A percentile compares a stretch with the other conserved stretches of the same genome.
These are phyloP conservation scores for Cryptosula pallasiana DNA, from an alignment of 2,888 invertebrate species.

Conservation along the genomic window DNA sequence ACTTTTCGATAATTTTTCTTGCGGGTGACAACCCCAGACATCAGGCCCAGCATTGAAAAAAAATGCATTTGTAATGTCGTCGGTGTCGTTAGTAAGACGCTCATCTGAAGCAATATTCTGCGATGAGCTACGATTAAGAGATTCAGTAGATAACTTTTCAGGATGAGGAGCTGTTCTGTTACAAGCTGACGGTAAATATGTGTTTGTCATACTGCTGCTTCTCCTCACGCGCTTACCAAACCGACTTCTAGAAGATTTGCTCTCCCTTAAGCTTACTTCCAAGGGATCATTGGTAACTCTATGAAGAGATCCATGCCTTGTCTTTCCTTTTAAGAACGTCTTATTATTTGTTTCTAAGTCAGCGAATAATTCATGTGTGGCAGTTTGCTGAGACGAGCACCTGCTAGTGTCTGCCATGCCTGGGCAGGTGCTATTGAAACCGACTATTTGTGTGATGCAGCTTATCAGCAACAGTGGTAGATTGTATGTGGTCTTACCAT, in stretches of 20 bases:
- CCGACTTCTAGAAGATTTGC: neutral
- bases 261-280: neutral
- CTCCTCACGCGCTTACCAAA: neutral
- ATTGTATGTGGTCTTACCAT: too few relatives aligned
- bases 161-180: neutral
- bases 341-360: too few relatives aligned
- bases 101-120: neutral
- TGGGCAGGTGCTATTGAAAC: too few relatives aligned
- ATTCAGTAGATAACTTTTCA: neutral
- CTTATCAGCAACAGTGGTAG: too few relatives aligned
- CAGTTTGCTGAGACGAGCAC: too few relatives aligned
- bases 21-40: neutral
- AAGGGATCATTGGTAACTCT: neutral
- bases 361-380: too few relatives aligned
- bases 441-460: too few relatives aligned
- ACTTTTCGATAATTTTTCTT: neutral
- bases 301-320: neutral
- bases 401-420: too few relatives aligned
- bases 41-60: neutral
- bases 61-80: conserved; percentile 11
- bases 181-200: neutral
- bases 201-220: neutral
- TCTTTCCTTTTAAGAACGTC: neutral
- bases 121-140: neutral
- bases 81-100: neutral